phyloP scores from a whole-genome alignment of 2,797 vertebrate species.

The Amblyraja radiata region DNA sequence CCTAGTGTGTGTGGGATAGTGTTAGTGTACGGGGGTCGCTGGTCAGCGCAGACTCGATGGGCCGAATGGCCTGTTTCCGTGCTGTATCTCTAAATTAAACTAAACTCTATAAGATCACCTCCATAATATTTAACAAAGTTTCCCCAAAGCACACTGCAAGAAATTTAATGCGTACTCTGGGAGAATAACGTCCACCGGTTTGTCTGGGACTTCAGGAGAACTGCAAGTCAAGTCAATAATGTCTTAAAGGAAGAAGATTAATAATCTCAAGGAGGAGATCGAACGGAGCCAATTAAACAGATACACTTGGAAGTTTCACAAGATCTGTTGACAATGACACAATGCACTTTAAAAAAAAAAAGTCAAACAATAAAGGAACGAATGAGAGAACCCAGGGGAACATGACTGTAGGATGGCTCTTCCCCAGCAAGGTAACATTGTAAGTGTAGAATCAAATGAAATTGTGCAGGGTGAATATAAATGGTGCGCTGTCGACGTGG shows the following conservation, averaged over 20 bases:
- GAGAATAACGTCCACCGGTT: not conserved
- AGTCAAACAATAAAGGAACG: not conserved
- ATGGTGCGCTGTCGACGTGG: not conserved
- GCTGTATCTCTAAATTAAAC: no score
- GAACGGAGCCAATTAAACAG: slow-evolving; percentile 3
- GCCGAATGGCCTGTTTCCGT: no score
- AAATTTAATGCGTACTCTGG: not conserved
- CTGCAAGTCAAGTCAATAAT: not conserved
- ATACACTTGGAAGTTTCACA: not conserved
- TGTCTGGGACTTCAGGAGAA: not conserved
- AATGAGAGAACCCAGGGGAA: not conserved
- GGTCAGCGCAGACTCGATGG: no score
- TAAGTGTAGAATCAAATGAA: not conserved
- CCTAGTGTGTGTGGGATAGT: no score
- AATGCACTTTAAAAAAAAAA: not conserved
- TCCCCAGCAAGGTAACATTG: not conserved
- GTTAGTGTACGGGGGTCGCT: no score
- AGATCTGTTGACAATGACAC: slow-evolving; percentile 25
- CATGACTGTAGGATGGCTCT: not conserved
- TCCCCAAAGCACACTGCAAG: not conserved
- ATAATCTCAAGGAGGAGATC: not conserved
- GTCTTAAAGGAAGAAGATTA: slow-evolving; percentile 28
- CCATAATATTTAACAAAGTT: not conserved
- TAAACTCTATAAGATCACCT: no score
- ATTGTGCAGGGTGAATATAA: not conserved